These are phyloP conservation scores for Cataglyphis altisquamis DNA, from an alignment of 2,888 invertebrate genomes.

Conservation along the genomic window DNA sequence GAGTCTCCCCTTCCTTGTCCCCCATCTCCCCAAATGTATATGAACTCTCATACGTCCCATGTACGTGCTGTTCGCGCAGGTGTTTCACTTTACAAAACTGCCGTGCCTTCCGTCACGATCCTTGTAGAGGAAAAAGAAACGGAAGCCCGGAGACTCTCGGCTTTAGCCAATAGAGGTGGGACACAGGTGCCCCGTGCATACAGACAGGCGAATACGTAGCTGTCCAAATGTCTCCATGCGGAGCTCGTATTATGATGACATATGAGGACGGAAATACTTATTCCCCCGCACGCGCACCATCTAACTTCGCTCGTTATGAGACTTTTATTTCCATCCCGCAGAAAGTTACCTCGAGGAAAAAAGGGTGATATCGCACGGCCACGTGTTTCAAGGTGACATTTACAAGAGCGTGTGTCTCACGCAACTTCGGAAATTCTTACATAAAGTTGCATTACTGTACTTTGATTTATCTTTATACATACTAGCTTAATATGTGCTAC, in stretches of 20 bases:
- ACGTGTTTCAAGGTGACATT: not conserved
- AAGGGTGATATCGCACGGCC: not conserved
- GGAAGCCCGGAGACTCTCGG: not conserved
- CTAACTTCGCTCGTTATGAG: slow-evolving; percentile 64
- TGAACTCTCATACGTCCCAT: slow-evolving; percentile 57
- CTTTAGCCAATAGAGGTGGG: slow-evolving; percentile 25
- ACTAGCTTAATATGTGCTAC: not conserved
- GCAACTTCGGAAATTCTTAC: not conserved
- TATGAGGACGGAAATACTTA: slow-evolving; percentile 56
- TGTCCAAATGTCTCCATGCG: slow-evolving; percentile 56
- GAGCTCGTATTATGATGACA: slow-evolving; percentile 52
- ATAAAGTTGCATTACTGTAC: not conserved
- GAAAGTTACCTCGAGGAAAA: slow-evolving; percentile 19
- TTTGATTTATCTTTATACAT: not conserved
- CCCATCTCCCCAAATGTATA: not conserved
- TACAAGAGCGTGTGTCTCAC: not conserved
- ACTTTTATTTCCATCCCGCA: slow-evolving; percentile 53
- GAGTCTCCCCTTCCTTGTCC: slow-evolving; percentile 8
- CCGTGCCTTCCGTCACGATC: slow-evolving; percentile 34
- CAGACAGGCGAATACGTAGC: slow-evolving; percentile 50
- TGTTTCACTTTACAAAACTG: slow-evolving; percentile 63
- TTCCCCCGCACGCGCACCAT: slow-evolving; percentile 41
- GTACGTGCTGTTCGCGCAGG: slow-evolving; percentile 61
- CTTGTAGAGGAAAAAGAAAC: slow-evolving; percentile 17
- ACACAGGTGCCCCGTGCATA: slow-evolving; percentile 56